Percentiles rank a stretch among this genome's conserved stretches.
These are phyloP conservation scores for Siniperca obscura DNA, from an alignment of 2,797 vertebrate genomes.

Conservation along the genomic window DNA sequence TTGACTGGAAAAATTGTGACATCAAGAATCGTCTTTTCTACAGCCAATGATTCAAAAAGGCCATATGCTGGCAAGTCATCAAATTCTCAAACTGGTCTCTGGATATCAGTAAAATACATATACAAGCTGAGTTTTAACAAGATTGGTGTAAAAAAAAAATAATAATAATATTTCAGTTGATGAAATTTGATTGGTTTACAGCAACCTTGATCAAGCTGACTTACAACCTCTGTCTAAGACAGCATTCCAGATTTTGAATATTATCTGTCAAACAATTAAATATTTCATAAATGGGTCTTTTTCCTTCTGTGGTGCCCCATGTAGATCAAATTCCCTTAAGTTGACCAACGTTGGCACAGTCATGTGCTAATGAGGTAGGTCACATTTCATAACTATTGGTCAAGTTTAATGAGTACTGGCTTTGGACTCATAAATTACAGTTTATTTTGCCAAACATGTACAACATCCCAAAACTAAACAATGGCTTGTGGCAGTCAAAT, in stretches of 20 bases:
- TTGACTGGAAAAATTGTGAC: not conserved
- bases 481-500: constrained; percentile 12
- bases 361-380: not conserved
- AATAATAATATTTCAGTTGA: too few species aligned
- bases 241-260: not conserved
- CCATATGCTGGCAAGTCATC: not conserved
- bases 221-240: not conserved
- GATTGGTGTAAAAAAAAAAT: not conserved
- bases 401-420: not conserved
- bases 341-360: not conserved
- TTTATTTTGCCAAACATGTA: constrained; percentile 13
- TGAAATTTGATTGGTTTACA: not conserved
- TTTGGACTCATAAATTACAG: not conserved
- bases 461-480: constrained; percentile 7
- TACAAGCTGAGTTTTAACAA: not conserved
- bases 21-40: not conserved
- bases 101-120: not conserved
- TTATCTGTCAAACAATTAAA: not conserved
- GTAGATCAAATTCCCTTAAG: not conserved
- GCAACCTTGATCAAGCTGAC: not conserved
- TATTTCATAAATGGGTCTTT: not conserved
- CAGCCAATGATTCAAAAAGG: not conserved
- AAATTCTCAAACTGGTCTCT: not conserved
- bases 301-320: not conserved
- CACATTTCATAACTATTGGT: not conserved